phyloP scores from a whole-genome alignment of 2,888 invertebrate genomes.

The Ophion costatus region DNA sequence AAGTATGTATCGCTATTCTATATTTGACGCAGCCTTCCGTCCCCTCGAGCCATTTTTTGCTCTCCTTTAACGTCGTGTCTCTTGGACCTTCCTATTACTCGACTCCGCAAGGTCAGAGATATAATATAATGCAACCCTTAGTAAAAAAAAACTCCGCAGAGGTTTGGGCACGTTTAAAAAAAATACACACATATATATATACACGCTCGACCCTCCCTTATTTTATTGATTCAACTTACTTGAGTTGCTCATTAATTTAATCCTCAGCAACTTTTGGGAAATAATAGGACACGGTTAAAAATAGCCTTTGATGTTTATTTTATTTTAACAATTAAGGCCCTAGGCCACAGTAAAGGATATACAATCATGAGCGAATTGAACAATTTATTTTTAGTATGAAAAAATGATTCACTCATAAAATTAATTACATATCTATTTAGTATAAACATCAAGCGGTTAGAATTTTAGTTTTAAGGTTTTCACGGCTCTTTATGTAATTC shows the following conservation, averaged over 20 bases:
- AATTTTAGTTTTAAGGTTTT: too few species aligned
- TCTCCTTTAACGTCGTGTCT: conserved; percentile 35
- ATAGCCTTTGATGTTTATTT: too few species aligned
- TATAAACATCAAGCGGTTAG: too few species aligned
- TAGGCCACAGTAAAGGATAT: too few species aligned
- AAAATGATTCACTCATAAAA: too few species aligned
- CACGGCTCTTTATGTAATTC: too few species aligned
- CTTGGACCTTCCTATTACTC: conserved; percentile 37
- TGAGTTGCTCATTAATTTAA: conserved; percentile 6
- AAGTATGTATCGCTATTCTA: conserved; percentile 26
- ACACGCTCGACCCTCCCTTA: neutral
- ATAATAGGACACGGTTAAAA: too few species aligned
- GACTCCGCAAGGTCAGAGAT: conserved; percentile 34
- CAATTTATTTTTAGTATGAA: too few species aligned
- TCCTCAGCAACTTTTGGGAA: neutral
- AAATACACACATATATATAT: neutral
- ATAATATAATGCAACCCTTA: conserved; percentile 42
- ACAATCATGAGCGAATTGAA: too few species aligned
- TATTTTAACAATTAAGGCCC: too few species aligned
- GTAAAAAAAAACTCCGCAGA: conserved; percentile 18
- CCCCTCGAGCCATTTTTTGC: conserved; percentile 53
- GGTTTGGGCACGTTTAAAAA: conserved; percentile 36
- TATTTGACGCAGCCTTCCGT: conserved; percentile 41
- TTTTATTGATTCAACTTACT: conserved; percentile 15
- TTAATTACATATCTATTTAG: too few species aligned